Percentiles rank a stretch among this genome's conserved stretches.
These are phyloP conservation scores for Schmidtea mediterranea DNA, from an alignment of 1,140 invertebrate species.

Conservation along the genomic window DNA sequence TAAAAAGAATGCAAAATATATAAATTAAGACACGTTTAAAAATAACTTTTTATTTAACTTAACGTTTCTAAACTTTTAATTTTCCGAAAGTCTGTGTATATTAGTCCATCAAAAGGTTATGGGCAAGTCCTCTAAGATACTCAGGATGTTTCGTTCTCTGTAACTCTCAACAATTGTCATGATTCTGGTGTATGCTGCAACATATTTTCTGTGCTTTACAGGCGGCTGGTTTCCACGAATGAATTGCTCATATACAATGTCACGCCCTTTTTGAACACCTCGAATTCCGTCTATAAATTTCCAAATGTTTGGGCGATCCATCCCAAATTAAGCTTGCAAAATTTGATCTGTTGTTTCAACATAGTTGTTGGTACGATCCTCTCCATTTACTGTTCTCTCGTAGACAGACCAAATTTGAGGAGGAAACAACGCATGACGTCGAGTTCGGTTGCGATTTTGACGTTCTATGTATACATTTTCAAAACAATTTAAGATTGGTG, in stretches of 20 bases:
- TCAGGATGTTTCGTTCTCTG: no score
- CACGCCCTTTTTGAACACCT: constrained; percentile 9
- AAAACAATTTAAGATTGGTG: constrained; percentile 9
- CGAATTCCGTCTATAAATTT: constrained; percentile 10
- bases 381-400: constrained; percentile 7
- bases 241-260: constrained; percentile 8
- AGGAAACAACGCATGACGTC: constrained; percentile 7
- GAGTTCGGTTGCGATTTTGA: constrained; percentile 6
- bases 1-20: no score
- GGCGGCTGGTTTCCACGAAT: neutral
- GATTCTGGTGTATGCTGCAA: no score
- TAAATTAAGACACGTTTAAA: no score
- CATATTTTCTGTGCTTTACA: neutral
- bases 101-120: no score
- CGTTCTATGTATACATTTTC: constrained; percentile 8
- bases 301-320: constrained; percentile 10
- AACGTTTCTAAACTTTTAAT: no score
- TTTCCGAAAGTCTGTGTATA: no score
- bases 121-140: no score
- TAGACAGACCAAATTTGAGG: constrained; percentile 7
- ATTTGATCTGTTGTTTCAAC: constrained; percentile 10
- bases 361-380: constrained; percentile 11
- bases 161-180: no score
- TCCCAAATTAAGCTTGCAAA: constrained; percentile 8
- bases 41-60: no score